These are phyloP conservation scores for Dascyllus trimaculatus DNA, from an alignment of 2,113 vertebrate species.

Conservation along the genomic window DNA sequence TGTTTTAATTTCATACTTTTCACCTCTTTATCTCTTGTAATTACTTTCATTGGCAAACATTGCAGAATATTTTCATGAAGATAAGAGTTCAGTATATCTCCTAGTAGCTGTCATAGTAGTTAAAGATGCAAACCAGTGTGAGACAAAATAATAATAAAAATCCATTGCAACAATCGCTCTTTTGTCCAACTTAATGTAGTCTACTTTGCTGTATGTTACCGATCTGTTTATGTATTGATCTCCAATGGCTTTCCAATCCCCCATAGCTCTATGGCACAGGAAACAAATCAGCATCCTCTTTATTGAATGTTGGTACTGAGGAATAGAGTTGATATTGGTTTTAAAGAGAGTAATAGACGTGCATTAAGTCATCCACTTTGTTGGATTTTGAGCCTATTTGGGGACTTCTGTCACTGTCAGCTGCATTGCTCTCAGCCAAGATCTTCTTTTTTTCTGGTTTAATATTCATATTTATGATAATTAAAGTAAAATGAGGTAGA, in stretches of 20 bases:
- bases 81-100: neutral
- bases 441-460: neutral
- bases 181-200: neutral
- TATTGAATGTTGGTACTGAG: neutral
- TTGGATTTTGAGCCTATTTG: neutral
- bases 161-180: neutral
- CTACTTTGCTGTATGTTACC: neutral
- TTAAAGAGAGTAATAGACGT: neutral
- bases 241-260: neutral
- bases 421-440: neutral
- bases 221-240: neutral
- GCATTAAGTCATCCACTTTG: neutral
- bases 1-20: too few relatives aligned
- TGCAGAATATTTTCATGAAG: neutral
- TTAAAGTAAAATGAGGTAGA: neutral
- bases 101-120: neutral
- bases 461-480: conserved; percentile 1
- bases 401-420: neutral
- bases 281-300: conserved; percentile 12
- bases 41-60: too few relatives aligned
- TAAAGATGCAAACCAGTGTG: neutral
- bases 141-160: neutral
- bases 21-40: too few relatives aligned
- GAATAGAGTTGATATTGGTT: neutral
- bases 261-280: neutral